A percentile compares a stretch with the other conserved stretches of the same genome.
Evolutionary conservation across 2,888 invertebrate genomes (phyloP).

Genomic region (Athrips mouffetella): DNA sequence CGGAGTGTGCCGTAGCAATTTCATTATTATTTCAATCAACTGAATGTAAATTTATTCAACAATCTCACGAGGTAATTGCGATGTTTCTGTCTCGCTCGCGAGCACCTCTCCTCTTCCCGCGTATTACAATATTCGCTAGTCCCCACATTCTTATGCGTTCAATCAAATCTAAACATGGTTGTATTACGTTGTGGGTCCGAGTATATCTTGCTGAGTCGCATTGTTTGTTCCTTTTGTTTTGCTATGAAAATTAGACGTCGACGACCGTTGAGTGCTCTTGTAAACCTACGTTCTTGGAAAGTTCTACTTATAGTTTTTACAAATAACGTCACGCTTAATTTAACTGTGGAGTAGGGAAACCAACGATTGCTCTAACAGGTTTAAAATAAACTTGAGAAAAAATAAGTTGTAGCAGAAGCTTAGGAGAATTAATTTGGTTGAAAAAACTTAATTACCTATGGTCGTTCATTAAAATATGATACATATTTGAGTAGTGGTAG

Average conservation of each 20-base stretch:
- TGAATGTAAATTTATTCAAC: slow-evolving; percentile 79
- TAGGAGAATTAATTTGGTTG: background rate
- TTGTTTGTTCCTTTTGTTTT: slow-evolving; percentile 59
- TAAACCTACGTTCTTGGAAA: slow-evolving; percentile 22
- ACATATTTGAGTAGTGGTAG: too few relatives aligned
- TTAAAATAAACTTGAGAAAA: background rate
- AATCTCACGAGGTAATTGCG: slow-evolving; percentile 78
- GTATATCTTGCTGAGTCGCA: slow-evolving; percentile 46
- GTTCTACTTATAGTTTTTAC: slow-evolving; percentile 13
- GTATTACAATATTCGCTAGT: slow-evolving; percentile 47
- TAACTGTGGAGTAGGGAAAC: slow-evolving; percentile 8
- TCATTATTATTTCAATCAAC: slow-evolving; percentile 79
- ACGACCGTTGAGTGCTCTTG: slow-evolving; percentile 32
- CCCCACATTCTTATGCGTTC: slow-evolving; percentile 74
- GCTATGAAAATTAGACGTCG: slow-evolving; percentile 54
- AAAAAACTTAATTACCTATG: too few relatives aligned
- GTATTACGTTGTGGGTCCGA: slow-evolving; percentile 41
- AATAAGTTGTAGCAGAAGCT: background rate
- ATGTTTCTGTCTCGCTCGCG: slow-evolving; percentile 48
- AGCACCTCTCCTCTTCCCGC: slow-evolving; percentile 37
- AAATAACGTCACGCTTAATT: slow-evolving; percentile 14
- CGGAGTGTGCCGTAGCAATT: slow-evolving; percentile 73
- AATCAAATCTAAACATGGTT: slow-evolving; percentile 66
- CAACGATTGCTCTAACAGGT: background rate
- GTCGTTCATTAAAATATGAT: too few relatives aligned